Conservation (phyloP, 2,888 invertebrate species). For the Cyaniris semiargus region DNA sequence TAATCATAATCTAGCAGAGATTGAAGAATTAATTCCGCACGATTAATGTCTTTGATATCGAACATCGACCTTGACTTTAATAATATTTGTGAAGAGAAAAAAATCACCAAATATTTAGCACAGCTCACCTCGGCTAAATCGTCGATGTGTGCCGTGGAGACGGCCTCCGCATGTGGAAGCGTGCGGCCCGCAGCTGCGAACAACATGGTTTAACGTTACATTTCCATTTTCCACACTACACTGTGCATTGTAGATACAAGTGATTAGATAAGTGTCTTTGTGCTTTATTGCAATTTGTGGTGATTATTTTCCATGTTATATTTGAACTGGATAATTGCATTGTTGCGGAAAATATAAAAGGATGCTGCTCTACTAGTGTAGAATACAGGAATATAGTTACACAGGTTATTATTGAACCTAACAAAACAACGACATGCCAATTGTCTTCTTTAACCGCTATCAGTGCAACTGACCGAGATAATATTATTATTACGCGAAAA, state of each 20-base stretch:
- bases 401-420: too few species aligned
- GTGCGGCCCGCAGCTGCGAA: slow-evolving; percentile 65
- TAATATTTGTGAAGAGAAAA: neutral
- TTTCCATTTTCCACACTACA: slow-evolving; percentile 49
- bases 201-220: slow-evolving; percentile 64
- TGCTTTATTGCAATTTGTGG: slow-evolving; percentile 52
- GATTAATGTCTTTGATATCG: neutral
- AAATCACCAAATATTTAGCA: neutral
- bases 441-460: too few species aligned
- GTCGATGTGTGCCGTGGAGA: slow-evolving; percentile 41
- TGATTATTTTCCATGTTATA: slow-evolving; percentile 34
- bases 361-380: neutral
- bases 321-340: neutral
- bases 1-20: neutral
- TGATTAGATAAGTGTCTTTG: slow-evolving; percentile 68
- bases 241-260: slow-evolving; percentile 56
- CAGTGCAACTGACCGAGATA: too few species aligned
- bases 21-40: neutral
- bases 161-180: slow-evolving; percentile 47
- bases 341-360: slow-evolving; percentile 1
- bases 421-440: too few species aligned
- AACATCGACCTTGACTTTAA: neutral
- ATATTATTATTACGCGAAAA: too few species aligned
- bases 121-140: slow-evolving; percentile 37
- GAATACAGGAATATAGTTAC: too few species aligned